Base-by-base conservation (phyloP, 2,797 vertebrate genomes). In the Crax fasciolata region DNA sequence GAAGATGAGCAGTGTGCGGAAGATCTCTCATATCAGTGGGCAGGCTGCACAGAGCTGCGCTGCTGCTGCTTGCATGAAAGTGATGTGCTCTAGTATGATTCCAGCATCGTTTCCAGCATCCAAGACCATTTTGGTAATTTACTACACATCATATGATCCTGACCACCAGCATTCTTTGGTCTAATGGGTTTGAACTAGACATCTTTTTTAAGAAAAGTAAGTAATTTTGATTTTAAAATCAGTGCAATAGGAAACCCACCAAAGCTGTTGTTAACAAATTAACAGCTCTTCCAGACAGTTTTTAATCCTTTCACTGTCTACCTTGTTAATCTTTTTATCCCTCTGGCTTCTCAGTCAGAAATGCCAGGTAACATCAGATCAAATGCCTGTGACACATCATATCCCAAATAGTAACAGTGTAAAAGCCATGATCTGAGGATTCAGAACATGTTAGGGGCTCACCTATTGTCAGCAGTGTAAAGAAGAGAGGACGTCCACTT, bases 401-500 rank as follows among this genome's bases (percentile, higher is more conserved):
- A 17, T 28, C 21, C 6, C 35, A 73, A 75, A 41, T 48, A 35
- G 5, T 51, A 11, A 27, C 35, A 17, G 24, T 57, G 13, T 30
- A 20, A 2, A 20, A 52, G 17, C 44, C 10, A 63, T 23, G 57
- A n/a, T 46, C 61, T 63, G 15, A 39, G 52, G 58, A n/a, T 63
- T 39, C 38, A 62, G 57, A 9, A 57, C 0, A 0, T 19, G 3
- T 35, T 63, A 20, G 1, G n/a, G 48, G 39, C 16, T 71, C 2
- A 2, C 23, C n/a, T 67, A 7, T 48, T 86, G 28, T n/a, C 48
- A 71, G 44, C 28, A 63, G 16, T 4, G 11, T 43, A 63, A 23
- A 32, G 48, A 63, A 75, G 18, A 51, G 20, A 52, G 2, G 48
- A 59, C 5, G 4, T 9, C 19, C 17, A 9, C 49, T 84, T 81